These are phyloP conservation scores for Sardinella longiceps DNA, from an alignment of 2,797 vertebrate species.

Conservation along the genomic window DNA sequence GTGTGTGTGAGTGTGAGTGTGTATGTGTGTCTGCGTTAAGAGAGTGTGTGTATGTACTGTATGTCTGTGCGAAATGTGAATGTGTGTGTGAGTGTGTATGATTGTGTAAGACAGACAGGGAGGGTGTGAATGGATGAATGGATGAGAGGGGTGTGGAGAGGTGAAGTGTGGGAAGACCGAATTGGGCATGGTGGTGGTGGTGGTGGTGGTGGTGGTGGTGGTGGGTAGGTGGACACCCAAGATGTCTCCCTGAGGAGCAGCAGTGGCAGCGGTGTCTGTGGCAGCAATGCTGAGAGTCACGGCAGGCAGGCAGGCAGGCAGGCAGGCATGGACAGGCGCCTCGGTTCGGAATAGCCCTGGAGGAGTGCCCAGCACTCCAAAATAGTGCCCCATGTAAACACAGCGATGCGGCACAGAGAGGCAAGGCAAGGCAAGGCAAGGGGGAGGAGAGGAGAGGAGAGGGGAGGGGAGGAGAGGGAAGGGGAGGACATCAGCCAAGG, in stretches of 20 bases:
- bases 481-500: conserved; percentile 18
- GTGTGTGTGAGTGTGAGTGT: background rate
- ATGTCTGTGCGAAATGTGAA: background rate
- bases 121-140: no score
- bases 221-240: conserved; percentile 7
- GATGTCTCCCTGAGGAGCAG: background rate
- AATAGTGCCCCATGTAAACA: conserved; percentile 35
- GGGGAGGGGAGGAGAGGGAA: conserved; percentile 6
- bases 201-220: no score
- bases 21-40: background rate
- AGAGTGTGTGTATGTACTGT: no score
- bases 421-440: background rate
- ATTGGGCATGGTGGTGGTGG: background rate
- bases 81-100: no score
- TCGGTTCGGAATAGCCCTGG: conserved; percentile 30
- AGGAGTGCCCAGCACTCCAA: conserved; percentile 15
- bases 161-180: background rate
- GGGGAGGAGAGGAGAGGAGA: background rate
- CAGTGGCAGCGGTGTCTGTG: background rate
- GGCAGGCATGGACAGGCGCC: conserved; percentile 30
- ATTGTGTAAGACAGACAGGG: no score
- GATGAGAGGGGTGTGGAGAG: no score
- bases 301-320: conserved; percentile 17
- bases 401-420: conserved; percentile 16
- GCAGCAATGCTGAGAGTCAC: background rate